These are phyloP conservation scores for Empis livida DNA, from an alignment of 2,888 invertebrate species.

Conservation along the genomic window DNA sequence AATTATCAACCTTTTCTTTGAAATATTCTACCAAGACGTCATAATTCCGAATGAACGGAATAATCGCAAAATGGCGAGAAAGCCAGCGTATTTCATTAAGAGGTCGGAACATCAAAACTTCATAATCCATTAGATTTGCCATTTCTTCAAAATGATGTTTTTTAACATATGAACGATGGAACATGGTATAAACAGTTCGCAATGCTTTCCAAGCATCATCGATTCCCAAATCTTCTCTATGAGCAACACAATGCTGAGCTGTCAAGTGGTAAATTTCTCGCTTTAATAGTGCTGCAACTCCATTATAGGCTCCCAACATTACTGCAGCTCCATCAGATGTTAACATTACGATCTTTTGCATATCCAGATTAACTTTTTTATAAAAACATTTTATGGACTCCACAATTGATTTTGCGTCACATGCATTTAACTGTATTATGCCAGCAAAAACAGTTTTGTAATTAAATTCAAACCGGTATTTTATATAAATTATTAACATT, in stretches of 20 bases:
- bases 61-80: not conserved
- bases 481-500: conserved; percentile 1
- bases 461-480: not conserved
- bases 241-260: conserved; percentile 1
- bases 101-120: not conserved
- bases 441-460: conserved; percentile 1
- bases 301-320: conserved; percentile 1
- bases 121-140: not conserved
- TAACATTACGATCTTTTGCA: conserved; percentile 2
- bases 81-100: not conserved
- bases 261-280: not conserved
- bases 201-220: not conserved
- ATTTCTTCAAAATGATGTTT: not conserved
- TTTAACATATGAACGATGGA: not conserved
- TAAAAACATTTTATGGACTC: not conserved
- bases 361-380: not conserved
- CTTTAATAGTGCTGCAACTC: conserved; percentile 1
- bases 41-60: not conserved
- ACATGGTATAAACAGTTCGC: not conserved
- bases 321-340: conserved; percentile 3
- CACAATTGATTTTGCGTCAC: not conserved
- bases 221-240: not conserved
- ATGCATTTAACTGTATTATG: not conserved
- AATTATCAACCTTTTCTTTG: not conserved
- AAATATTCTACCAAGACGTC: not conserved